phyloP scores from a whole-genome alignment of 2,888 invertebrate genomes.

The Zonitis immaculata region DNA sequence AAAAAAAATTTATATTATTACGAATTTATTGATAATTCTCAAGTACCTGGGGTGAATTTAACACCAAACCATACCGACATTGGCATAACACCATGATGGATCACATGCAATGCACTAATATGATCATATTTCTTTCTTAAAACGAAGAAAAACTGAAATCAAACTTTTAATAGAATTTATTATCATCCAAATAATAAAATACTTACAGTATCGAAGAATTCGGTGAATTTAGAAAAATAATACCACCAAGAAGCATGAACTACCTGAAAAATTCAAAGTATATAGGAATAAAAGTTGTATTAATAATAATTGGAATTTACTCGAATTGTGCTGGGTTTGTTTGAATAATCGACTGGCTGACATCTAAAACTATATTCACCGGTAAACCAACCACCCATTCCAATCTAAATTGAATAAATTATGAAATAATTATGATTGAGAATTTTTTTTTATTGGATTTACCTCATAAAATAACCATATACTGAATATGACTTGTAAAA shows the following conservation, averaged over 20 bases:
- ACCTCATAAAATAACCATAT: slow-evolving; percentile 90
- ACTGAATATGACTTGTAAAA: slow-evolving; percentile 86
- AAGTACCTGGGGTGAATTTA: slow-evolving; percentile 85
- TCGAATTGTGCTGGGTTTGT: slow-evolving; percentile 84
- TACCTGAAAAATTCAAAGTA: slow-evolving; percentile 69
- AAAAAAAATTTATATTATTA: slow-evolving; percentile 1
- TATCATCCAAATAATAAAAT: background rate
- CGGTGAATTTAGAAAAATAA: slow-evolving; percentile 93
- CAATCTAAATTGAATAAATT: slow-evolving; percentile 70
- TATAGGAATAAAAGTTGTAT: slow-evolving; percentile 2
- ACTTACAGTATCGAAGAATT: slow-evolving; percentile 93
- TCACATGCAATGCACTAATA: slow-evolving; percentile 89
- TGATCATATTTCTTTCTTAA: slow-evolving; percentile 91
- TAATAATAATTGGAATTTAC: no score
- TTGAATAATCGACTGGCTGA: slow-evolving; percentile 95
- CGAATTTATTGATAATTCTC: background rate
- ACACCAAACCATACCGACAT: slow-evolving; percentile 97
- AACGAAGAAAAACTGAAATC: slow-evolving; percentile 84
- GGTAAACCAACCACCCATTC: slow-evolving; percentile 88
- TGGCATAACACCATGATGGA: slow-evolving; percentile 96
- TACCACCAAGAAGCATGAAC: slow-evolving; percentile 94
- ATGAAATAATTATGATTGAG: no score
- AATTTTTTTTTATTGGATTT: slow-evolving; percentile 41
- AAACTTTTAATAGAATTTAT: slow-evolving; percentile 12
- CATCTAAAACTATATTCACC: slow-evolving; percentile 93